Conservation (phyloP, 2,797 vertebrate species). For the Otolemur crassicaudatus region DNA sequence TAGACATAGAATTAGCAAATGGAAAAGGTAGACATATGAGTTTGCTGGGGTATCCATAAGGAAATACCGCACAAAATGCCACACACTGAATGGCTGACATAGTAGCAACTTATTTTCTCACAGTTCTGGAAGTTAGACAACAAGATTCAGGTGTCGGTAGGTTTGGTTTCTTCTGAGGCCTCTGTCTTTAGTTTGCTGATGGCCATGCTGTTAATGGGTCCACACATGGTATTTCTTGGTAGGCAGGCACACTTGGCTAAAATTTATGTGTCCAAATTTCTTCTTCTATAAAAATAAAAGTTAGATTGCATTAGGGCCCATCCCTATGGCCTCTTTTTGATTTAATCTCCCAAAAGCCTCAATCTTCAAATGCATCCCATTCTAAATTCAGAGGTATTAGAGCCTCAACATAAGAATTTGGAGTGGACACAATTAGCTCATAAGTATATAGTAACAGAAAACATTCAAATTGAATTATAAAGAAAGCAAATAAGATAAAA, state of each 20-base stretch:
- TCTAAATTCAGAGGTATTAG: not conserved
- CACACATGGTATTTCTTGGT: not conserved
- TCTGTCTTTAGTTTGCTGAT: not conserved
- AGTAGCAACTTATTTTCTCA: not conserved
- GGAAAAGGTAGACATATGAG: not conserved
- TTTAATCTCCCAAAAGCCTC: not conserved
- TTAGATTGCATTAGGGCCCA: not conserved
- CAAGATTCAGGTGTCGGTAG: not conserved
- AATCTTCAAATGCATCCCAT: not conserved
- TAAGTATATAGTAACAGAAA: not conserved
- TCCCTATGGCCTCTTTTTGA: not conserved
- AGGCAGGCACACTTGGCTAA: accelerated
- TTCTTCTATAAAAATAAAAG: not conserved
- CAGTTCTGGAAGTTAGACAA: not conserved
- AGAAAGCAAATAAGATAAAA: not conserved
- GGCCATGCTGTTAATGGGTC: no score
- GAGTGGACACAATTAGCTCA: not conserved
- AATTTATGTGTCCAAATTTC: not conserved
- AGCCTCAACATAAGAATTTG: not conserved
- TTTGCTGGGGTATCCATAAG: not conserved
- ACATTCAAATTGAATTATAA: not conserved
- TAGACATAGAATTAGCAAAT: not conserved
- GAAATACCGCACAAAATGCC: not conserved
- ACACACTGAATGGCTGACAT: not conserved
- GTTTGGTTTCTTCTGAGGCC: not conserved